Conservation (phyloP, 2,113 vertebrate genomes). For the Periophthalmus modestus region DNA sequence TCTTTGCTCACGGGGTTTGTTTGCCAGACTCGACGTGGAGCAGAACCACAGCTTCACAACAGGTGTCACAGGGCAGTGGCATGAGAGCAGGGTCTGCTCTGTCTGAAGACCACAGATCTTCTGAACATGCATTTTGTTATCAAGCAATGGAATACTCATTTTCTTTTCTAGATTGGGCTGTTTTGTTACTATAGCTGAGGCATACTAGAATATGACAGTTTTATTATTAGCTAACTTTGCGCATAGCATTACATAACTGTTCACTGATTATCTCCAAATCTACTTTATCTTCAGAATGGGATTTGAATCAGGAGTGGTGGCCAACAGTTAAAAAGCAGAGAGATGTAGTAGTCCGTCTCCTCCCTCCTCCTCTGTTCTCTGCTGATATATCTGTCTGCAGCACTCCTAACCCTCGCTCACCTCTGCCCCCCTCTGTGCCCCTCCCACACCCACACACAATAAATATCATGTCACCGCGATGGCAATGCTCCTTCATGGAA, state of each 20-base stretch:
- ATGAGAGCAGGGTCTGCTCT: constrained; percentile 17
- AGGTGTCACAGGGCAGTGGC: constrained; percentile 75
- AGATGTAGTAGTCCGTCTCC: constrained; percentile 69
- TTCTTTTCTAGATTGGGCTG: background rate
- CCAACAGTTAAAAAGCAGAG: constrained; percentile 23
- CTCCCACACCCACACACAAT: constrained; percentile 87
- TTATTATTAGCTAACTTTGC: too few species aligned
- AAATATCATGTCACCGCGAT: constrained; percentile 98
- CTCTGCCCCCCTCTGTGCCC: constrained; percentile 61
- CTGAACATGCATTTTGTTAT: background rate
- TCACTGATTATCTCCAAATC: background rate
- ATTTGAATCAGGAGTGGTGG: constrained; percentile 5
- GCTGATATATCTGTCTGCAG: constrained; percentile 61
- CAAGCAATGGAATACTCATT: background rate
- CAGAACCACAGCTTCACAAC: constrained; percentile 47
- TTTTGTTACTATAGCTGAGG: background rate
- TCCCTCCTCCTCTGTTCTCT: constrained; percentile 34
- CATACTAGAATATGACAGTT: background rate
- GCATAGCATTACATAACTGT: background rate
- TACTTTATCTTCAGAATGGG: background rate
- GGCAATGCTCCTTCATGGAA: constrained; percentile 99
- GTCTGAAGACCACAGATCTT: constrained; percentile 8
- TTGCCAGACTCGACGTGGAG: background rate
- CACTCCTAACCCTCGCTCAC: constrained; percentile 49
- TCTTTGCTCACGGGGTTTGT: too few species aligned